phyloP scores from a whole-genome alignment of 2,797 vertebrate species.

The Channallabes apus region DNA sequence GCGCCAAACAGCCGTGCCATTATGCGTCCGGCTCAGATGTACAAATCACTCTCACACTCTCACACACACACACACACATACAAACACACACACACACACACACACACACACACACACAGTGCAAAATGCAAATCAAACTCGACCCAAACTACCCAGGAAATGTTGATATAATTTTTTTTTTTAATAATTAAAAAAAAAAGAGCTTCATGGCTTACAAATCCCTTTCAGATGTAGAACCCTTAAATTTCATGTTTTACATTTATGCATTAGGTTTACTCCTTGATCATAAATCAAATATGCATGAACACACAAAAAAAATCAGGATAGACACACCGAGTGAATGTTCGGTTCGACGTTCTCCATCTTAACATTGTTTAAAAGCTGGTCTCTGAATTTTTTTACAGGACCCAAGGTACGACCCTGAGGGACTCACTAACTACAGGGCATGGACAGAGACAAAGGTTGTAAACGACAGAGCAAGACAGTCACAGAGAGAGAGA shows the following conservation, averaged over 20 bases:
- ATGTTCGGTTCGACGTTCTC: neutral
- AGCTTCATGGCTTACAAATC: neutral
- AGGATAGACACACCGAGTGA: neutral
- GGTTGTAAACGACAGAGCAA: neutral
- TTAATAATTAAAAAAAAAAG: no score
- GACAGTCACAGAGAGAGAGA: neutral
- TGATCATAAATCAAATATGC: no score
- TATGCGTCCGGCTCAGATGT: slow-evolving; percentile 43
- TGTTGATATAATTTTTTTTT: neutral
- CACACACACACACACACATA: no score
- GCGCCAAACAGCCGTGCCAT: slow-evolving; percentile 51
- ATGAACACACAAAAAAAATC: no score
- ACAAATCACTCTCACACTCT: slow-evolving; percentile 36
- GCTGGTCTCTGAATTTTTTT: neutral
- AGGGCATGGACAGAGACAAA: neutral
- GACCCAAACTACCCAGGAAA: neutral
- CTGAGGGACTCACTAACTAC: slow-evolving; percentile 12
- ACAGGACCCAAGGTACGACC: slow-evolving; percentile 5
- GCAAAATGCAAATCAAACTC: neutral
- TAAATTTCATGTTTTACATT: neutral
- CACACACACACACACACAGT: neutral
- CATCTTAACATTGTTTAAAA: neutral
- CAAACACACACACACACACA: neutral
- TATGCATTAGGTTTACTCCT: neutral
- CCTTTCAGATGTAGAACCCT: neutral